A percentile compares a stretch with the other conserved stretches of the same genome.
Evolutionary conservation across 2,888 invertebrate species (phyloP).

Genomic region (Campoplex nolae): DNA sequence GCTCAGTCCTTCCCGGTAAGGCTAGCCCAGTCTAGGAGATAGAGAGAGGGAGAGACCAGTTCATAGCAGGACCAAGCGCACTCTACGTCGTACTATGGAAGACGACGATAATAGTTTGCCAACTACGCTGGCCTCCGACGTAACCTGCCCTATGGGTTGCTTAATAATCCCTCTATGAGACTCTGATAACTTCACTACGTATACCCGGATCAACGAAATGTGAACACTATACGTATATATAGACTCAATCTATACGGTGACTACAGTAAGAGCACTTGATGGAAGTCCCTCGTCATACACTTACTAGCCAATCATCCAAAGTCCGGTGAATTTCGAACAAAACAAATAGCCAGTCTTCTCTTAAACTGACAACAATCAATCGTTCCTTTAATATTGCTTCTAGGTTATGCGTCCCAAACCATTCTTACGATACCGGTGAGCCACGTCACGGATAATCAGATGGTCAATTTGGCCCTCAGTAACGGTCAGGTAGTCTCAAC

Average conservation of each 20-base stretch:
- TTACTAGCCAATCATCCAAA: constrained; percentile 23
- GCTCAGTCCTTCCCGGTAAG: constrained; percentile 78
- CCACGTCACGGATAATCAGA: constrained; percentile 91
- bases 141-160: constrained; percentile 83
- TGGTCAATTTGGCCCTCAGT: constrained; percentile 92
- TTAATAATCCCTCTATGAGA: constrained; percentile 84
- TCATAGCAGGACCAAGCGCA: constrained; percentile 72
- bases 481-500: constrained; percentile 95
- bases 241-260: constrained; percentile 42
- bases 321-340: constrained; percentile 12
- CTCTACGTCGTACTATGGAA: constrained; percentile 82
- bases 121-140: constrained; percentile 83
- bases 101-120: constrained; percentile 84
- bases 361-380: neutral
- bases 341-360: neutral
- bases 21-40: constrained; percentile 58
- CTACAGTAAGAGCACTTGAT: constrained; percentile 47
- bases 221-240: constrained; percentile 63
- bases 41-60: constrained; percentile 71
- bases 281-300: constrained; percentile 40
- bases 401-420: constrained; percentile 97
- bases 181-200: constrained; percentile 82
- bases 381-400: neutral
- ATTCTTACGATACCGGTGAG: constrained; percentile 97
- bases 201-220: constrained; percentile 71